Evolutionary conservation across 2,113 vertebrate species (phyloP).

Genomic region (Natator depressus): DNA sequence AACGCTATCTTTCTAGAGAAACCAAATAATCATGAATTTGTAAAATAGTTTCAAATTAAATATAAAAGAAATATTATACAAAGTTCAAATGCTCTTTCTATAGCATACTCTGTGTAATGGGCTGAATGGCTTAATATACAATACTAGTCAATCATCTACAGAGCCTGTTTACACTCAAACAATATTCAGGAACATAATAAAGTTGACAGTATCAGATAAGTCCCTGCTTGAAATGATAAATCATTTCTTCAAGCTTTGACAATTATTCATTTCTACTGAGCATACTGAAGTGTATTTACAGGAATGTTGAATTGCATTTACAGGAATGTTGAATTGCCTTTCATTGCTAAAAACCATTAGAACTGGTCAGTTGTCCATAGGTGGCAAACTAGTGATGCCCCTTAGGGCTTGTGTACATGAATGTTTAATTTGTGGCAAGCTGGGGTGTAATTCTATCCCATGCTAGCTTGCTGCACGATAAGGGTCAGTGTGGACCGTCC

Average conservation of each 20-base stretch:
- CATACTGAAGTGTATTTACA: neutral
- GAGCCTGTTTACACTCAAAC: neutral
- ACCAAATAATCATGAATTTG: neutral
- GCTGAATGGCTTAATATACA: neutral
- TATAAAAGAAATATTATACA: neutral
- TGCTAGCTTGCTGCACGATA: too few species aligned
- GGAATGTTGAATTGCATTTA: neutral
- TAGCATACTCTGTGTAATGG: neutral
- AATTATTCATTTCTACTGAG: neutral
- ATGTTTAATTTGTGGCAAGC: too few species aligned
- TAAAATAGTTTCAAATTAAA: accelerated
- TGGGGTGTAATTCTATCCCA: too few species aligned
- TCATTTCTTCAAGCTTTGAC: neutral
- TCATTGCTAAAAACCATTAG: neutral
- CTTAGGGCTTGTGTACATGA: too few species aligned
- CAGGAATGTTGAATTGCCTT: neutral
- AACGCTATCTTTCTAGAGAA: neutral
- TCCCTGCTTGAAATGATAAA: neutral
- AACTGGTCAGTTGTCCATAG: accelerated
- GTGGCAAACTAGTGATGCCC: neutral
- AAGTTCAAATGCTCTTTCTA: neutral
- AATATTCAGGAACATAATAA: neutral
- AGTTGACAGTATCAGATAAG: neutral
- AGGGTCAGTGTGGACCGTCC: too few species aligned
- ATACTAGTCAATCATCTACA: neutral